Conservation (phyloP, 2,113 vertebrate species). For the Tricholaema leucomelas region DNA sequence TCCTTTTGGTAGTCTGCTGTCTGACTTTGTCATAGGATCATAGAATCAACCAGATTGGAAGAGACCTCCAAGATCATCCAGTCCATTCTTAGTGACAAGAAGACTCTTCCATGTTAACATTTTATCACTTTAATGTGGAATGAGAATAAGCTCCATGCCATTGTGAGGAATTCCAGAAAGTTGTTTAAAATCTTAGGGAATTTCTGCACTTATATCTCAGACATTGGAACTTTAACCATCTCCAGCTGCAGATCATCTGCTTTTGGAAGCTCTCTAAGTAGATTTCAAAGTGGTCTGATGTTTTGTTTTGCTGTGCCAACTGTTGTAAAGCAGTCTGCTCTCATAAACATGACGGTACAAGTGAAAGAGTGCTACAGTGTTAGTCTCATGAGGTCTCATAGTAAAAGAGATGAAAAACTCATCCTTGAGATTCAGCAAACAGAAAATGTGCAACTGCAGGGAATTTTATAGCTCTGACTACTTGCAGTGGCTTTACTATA, state of each 20-base stretch:
- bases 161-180: background rate
- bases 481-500: background rate
- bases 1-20: background rate
- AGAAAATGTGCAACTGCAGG: background rate
- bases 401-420: slow-evolving; percentile 9
- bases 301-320: slow-evolving; percentile 17
- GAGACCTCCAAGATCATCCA: too few relatives aligned
- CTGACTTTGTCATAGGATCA: accelerated
- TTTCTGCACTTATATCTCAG: background rate
- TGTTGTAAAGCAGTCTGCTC: background rate
- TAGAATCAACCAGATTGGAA: too few relatives aligned
- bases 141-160: background rate
- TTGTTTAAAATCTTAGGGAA: background rate
- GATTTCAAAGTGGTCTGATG: background rate
- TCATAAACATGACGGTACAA: background rate
- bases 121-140: background rate
- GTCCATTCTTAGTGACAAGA: background rate
- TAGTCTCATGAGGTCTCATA: background rate
- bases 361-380: background rate
- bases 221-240: background rate
- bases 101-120: background rate
- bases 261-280: background rate
- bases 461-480: background rate
- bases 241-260: background rate
- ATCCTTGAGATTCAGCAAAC: background rate